A percentile compares a stretch with the other conserved stretches of the same genome.
phyloP scores from a whole-genome alignment of 1,140 invertebrate species.

The Drosophila pachea region DNA sequence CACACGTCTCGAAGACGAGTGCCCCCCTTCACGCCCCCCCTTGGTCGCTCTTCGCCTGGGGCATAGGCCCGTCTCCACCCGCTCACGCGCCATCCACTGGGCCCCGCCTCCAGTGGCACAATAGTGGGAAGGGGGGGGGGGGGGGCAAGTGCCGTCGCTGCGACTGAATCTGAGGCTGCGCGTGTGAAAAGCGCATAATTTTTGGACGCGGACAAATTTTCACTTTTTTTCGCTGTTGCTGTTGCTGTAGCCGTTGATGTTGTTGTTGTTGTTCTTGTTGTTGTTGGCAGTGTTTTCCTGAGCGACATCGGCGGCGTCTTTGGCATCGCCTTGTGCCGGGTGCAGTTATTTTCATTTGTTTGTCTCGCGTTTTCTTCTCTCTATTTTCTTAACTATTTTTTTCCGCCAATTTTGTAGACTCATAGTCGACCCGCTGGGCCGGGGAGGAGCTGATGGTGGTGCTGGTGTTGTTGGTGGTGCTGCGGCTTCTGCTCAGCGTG shows the following conservation, averaged over 20 bases:
- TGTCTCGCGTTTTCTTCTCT: slow-evolving; percentile 35
- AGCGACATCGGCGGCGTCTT: slow-evolving; percentile 43
- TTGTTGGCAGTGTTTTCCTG: slow-evolving; percentile 49
- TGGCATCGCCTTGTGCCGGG: slow-evolving; percentile 21
- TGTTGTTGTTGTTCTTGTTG: slow-evolving; percentile 17
- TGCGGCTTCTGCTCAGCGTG: slow-evolving; percentile 7
- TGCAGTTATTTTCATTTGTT: slow-evolving; percentile 40
- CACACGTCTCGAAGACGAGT: slow-evolving; percentile 31
- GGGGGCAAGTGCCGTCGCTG: slow-evolving; percentile 7
- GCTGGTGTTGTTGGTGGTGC: slow-evolving; percentile 4
- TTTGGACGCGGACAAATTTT: slow-evolving; percentile 78
- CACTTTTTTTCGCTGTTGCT: slow-evolving; percentile 57
- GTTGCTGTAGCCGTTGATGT: slow-evolving; percentile 9
- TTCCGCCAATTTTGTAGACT: background rate
- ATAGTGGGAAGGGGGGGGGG: too few species aligned
- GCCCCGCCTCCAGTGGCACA: background rate
- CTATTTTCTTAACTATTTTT: slow-evolving; percentile 29
- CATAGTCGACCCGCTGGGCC: too few species aligned
- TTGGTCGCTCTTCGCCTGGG: too few species aligned
- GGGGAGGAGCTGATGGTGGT: background rate
- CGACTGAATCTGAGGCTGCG: slow-evolving; percentile 26
- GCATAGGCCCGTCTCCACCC: slow-evolving; percentile 2
- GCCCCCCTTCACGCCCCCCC: too few species aligned
- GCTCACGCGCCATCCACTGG: too few species aligned
- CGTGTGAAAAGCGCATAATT: slow-evolving; percentile 78